Base-by-base conservation (phyloP, 2,888 invertebrate genomes). In the Alsophila aescularia region DNA sequence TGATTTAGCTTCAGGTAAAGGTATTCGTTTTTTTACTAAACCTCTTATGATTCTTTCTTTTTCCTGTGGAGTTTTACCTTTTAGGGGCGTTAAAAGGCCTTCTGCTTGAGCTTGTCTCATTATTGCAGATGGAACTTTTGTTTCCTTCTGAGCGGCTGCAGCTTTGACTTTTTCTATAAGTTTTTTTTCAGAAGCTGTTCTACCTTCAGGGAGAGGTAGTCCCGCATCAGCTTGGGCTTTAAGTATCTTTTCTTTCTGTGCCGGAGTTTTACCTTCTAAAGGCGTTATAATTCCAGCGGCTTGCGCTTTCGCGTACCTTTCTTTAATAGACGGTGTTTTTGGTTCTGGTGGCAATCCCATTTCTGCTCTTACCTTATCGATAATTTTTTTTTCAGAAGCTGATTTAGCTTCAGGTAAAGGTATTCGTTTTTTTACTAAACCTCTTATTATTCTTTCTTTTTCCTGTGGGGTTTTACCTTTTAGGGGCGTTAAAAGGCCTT, bases 371-470 rank as follows among this genome's bases (percentile, higher is more conserved):
- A 68, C 51, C 51, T 69, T 70, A 15, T 62, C 60, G 2, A 64
- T 44, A 6, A 70, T 8, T 51, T 64, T 60, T 39, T 66, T 66
- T 15, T 63, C 60, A 12, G 64, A 63, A 7, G 53, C 9, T 0
- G 67, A 62, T 58, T 66, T 66, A 2, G 56, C 62, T 54, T 72
- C 67, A 0, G 62, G 62, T 14, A 62, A 27, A 9, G 62, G 71
- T 24, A 73, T 35, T 0, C 75, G 77, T 6, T 52, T 32, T 43
- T 60, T 61, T 0, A 66, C 72, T 9, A 70, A 31, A 2, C 61
- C 66, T 48, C 49, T 66, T 0, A 77, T 44, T 29, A 73, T 69
- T 47, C 69, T 72, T 62, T 75, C 77, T 60, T 79, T 75, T 42
- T 75, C 64, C 15, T 51, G 58, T 8, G 60, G 48, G 0, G 70